Percentiles rank a stretch among this genome's conserved stretches.
Evolutionary conservation across 2,113 vertebrate genomes (phyloP).

Genomic region (Archocentrus centrarchus): DNA sequence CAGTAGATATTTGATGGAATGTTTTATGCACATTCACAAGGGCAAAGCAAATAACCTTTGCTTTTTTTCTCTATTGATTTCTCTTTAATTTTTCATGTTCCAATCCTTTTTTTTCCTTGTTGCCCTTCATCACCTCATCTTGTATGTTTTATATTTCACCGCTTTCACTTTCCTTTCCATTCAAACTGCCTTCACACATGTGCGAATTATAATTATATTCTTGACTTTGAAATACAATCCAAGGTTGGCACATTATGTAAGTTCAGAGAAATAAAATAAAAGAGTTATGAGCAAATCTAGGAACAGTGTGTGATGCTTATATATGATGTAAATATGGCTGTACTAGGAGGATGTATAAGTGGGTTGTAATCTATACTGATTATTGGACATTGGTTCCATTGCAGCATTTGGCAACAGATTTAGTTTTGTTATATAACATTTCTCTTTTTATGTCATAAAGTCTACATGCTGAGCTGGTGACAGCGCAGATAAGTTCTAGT

Average conservation of each 20-base stretch:
- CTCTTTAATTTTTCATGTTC: slow-evolving; percentile 13
- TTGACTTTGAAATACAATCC: neutral
- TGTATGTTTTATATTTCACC: slow-evolving; percentile 9
- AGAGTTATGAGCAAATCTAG: neutral
- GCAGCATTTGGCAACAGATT: slow-evolving; percentile 15
- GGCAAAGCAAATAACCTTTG: neutral
- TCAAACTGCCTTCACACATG: slow-evolving; percentile 4
- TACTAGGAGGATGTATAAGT: neutral
- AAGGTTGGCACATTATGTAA: neutral
- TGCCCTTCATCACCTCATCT: slow-evolving; percentile 10
- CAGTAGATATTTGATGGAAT: neutral
- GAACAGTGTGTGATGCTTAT: neutral
- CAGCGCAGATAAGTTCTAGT: slow-evolving; percentile 52
- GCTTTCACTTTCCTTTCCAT: slow-evolving; percentile 14
- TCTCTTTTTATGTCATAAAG: slow-evolving; percentile 21
- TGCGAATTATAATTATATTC: slow-evolving; percentile 1
- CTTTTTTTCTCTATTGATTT: slow-evolving; percentile 5
- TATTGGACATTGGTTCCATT: neutral
- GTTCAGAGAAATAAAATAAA: neutral
- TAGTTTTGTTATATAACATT: slow-evolving; percentile 21
- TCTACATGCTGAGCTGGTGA: slow-evolving; percentile 26
- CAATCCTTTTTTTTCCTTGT: neutral
- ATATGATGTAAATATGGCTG: neutral
- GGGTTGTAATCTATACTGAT: neutral
- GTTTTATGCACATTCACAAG: neutral